Conservation (phyloP, 2,797 vertebrate genomes). For the Crossoptilon crossoptilon region DNA sequence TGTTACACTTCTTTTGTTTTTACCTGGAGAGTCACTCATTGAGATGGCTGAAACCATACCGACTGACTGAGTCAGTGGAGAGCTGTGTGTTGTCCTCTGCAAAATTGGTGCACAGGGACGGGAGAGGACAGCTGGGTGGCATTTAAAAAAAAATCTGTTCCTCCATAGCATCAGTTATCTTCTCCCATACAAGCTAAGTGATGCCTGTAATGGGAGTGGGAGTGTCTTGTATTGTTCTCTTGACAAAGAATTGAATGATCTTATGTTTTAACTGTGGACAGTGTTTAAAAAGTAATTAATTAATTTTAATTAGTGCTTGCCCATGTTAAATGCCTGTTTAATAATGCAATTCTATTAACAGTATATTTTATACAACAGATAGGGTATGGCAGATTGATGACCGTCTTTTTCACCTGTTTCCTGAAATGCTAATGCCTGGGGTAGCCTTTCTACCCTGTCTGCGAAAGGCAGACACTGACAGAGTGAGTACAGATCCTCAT, state of each 20-base stretch:
- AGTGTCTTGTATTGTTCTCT: not conserved
- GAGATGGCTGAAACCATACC: slow-evolving; percentile 7
- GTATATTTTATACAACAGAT: not conserved
- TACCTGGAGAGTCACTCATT: slow-evolving; percentile 5
- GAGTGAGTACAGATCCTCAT: accelerated
- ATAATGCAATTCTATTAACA: not conserved
- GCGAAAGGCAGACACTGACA: not conserved
- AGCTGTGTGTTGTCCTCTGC: not conserved
- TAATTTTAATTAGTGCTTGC: not conserved
- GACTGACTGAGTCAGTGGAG: not conserved
- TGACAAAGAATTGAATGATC: not conserved
- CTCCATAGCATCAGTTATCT: not conserved
- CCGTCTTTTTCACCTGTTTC: not conserved
- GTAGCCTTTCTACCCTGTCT: not conserved
- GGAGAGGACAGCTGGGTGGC: not conserved
- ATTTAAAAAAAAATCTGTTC: not conserved
- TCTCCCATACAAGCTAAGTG: not conserved
- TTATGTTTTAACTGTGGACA: not conserved
- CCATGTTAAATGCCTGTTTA: not conserved
- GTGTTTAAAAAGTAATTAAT: not conserved
- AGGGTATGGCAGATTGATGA: not conserved
- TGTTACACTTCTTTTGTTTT: not conserved
- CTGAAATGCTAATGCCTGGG: not conserved
- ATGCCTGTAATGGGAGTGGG: not conserved
- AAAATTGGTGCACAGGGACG: not conserved